phyloP scores from a whole-genome alignment of 2,113 vertebrate genomes.

The Pristiophorus japonicus region DNA sequence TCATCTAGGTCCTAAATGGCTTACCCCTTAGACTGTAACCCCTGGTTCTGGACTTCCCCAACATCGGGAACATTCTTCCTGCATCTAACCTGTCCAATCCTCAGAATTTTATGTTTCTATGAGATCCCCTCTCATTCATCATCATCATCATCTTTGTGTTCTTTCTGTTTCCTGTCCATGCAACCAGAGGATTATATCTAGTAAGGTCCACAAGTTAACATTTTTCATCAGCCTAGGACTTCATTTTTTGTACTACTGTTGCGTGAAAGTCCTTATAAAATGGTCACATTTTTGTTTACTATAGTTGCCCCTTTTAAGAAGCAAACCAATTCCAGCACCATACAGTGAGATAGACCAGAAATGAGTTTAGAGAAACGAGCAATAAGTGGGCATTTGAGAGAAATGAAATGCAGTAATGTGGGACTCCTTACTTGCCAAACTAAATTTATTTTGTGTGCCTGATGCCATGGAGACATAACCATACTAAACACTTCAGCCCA shows the following conservation, averaged over 20 bases:
- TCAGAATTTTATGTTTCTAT: no score
- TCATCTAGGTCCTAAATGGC: no score
- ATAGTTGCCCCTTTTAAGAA: neutral
- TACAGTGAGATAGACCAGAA: neutral
- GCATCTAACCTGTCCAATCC: no score
- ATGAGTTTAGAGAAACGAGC: neutral
- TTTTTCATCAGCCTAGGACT: neutral
- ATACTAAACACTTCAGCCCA: neutral
- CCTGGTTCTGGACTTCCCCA: no score
- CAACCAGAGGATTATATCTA: neutral
- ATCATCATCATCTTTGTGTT: no score
- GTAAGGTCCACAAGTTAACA: neutral
- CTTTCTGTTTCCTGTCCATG: neutral
- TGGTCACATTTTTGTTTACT: neutral
- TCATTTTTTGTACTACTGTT: neutral
- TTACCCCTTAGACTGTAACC: no score
- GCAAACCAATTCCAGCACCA: neutral
- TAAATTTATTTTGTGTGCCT: constrained; percentile 10
- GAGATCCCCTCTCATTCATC: no score
- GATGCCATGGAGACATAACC: neutral
- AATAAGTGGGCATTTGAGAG: neutral
- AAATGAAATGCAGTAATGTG: neutral
- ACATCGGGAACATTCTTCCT: no score
- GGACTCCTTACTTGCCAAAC: neutral
- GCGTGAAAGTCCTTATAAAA: neutral